Percentiles rank a stretch among this genome's conserved stretches.
These are phyloP conservation scores for Oscheius onirici DNA, from an alignment of 2,888 invertebrate genomes.

Conservation along the genomic window DNA sequence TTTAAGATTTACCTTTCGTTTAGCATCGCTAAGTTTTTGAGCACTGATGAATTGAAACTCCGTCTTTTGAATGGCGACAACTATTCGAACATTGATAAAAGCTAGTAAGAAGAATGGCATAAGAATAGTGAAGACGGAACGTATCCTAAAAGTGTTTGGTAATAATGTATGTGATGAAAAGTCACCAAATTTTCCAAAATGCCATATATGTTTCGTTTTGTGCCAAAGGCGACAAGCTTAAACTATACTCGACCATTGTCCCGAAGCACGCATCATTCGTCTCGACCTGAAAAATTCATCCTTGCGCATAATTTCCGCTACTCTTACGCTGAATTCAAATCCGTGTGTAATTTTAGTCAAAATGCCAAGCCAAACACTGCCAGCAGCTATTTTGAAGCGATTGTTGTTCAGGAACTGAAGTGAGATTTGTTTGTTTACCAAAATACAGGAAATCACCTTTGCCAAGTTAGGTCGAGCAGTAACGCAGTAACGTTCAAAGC, in stretches of 20 bases:
- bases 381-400: constrained; percentile 50
- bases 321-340: constrained; percentile 45
- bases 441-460: constrained; percentile 24
- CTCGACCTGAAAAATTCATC: constrained; percentile 44
- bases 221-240: constrained; percentile 54
- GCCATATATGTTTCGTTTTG: constrained; percentile 43
- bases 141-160: constrained; percentile 36
- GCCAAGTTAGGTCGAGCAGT: constrained; percentile 50
- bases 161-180: not conserved
- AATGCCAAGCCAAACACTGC: constrained; percentile 57
- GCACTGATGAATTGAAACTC: constrained; percentile 52
- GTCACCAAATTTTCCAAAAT: constrained; percentile 47
- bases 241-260: constrained; percentile 60
- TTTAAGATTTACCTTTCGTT: constrained; percentile 40
- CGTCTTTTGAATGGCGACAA: constrained; percentile 45
- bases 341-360: constrained; percentile 60
- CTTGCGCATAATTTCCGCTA: not conserved
- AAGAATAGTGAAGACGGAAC: constrained; percentile 63
- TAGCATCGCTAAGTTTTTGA: constrained; percentile 54
- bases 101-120: constrained; percentile 63
- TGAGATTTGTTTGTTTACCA: not conserved
- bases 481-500: constrained; percentile 61
- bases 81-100: constrained; percentile 62
- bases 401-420: constrained; percentile 34
- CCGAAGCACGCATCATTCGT: constrained; percentile 50